phyloP scores from a whole-genome alignment of 2,797 vertebrate species.

The Gallirallus australis region DNA sequence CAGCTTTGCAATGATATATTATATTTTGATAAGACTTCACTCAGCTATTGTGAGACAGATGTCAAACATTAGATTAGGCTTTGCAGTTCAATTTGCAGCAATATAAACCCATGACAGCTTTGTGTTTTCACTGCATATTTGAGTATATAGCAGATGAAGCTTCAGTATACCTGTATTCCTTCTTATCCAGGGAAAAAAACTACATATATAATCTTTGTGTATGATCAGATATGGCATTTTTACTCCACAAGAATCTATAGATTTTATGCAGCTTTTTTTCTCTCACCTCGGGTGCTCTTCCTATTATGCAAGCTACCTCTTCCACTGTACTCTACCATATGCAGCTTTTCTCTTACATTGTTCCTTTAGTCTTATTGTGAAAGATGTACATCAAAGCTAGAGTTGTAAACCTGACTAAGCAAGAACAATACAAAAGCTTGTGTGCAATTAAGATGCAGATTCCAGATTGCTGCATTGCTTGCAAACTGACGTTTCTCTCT shows the following conservation, averaged over 20 bases:
- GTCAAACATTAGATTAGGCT: slow-evolving; percentile 1
- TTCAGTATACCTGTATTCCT: not conserved
- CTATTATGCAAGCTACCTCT: not conserved
- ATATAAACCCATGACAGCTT: slow-evolving; percentile 2
- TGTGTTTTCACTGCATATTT: not conserved
- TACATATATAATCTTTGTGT: not conserved
- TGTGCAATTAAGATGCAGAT: slow-evolving; percentile 42
- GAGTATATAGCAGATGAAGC: not conserved
- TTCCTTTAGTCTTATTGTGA: slow-evolving; percentile 10
- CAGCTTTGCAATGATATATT: not conserved
- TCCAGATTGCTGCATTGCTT: slow-evolving; percentile 10
- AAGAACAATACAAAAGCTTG: slow-evolving; percentile 22
- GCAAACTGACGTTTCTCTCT: slow-evolving; percentile 29
- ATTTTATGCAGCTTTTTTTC: not conserved
- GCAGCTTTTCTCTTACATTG: not conserved
- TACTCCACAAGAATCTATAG: not conserved
- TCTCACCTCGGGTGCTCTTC: not conserved
- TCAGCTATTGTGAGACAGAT: slow-evolving; percentile 11
- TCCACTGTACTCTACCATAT: not conserved
- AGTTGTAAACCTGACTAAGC: slow-evolving; percentile 24
- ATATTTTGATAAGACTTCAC: slow-evolving; percentile 6
- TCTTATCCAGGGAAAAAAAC: not conserved
- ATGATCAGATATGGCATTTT: not conserved
- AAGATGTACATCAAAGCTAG: not conserved
- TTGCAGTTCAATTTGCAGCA: slow-evolving; percentile 23